Conservation (phyloP, 2,797 vertebrate species). For the Sebastes variabilis region DNA sequence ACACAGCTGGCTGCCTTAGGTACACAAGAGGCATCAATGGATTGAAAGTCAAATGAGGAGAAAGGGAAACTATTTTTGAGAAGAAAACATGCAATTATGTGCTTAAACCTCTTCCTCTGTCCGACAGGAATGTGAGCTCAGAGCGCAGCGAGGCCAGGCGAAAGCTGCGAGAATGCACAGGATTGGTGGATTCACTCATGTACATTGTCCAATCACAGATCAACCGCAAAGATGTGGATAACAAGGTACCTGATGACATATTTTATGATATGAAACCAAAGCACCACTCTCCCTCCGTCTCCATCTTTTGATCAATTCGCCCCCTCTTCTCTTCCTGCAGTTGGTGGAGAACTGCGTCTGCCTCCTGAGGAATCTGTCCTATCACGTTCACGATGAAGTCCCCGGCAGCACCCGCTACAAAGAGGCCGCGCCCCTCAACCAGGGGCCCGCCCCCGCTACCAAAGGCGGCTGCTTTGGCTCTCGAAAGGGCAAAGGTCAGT, state of each 20-base stretch:
- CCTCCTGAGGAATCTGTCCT: slow-evolving; percentile 95
- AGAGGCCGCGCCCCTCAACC: slow-evolving; percentile 79
- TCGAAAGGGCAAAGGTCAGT: slow-evolving; percentile 95
- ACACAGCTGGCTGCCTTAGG: slow-evolving; percentile 98
- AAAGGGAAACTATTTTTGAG: slow-evolving; percentile 41
- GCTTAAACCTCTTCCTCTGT: slow-evolving; percentile 21
- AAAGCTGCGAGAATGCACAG: slow-evolving; percentile 93
- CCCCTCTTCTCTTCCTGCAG: slow-evolving; percentile 68
- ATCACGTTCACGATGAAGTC: slow-evolving; percentile 95
- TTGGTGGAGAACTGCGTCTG: slow-evolving; percentile 97
- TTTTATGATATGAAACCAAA: neutral
- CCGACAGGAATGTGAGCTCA: slow-evolving; percentile 93
- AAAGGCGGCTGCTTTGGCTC: slow-evolving; percentile 95
- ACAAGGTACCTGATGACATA: slow-evolving; percentile 84
- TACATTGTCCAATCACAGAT: slow-evolving; percentile 95
- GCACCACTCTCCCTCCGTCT: neutral
- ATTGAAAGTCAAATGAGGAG: neutral
- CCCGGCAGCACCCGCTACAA: slow-evolving; percentile 90
- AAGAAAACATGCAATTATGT: slow-evolving; percentile 44
- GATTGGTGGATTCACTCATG: slow-evolving; percentile 94
- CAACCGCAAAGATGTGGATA: slow-evolving; percentile 93
- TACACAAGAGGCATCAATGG: slow-evolving; percentile 56
- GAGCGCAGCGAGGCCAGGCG: slow-evolving; percentile 95
- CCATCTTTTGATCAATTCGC: neutral
- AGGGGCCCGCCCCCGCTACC: slow-evolving; percentile 78